Base-by-base conservation (phyloP, 1,140 invertebrate genomes). In the Pseudobourletiella spinata region DNA sequence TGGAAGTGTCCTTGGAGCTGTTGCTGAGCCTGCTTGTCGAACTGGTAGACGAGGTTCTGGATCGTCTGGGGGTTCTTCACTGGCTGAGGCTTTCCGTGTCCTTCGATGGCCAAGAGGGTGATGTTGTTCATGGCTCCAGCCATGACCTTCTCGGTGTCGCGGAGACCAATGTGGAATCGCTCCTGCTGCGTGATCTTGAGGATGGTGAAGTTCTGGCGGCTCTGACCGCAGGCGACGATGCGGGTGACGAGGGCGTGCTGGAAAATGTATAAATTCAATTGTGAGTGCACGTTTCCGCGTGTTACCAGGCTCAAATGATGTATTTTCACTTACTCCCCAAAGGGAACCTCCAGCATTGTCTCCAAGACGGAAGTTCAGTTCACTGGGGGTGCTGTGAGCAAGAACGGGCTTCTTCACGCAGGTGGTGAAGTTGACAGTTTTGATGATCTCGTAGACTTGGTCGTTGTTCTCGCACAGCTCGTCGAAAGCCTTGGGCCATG, bases 381-480 rank as follows among this genome's bases (percentile, higher is more conserved):
- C 65, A 20, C 51, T 18, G 14, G 68, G 68, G 14, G 60, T 28
- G 30, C 63, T 42, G 60, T 61, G 56, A 42, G 60, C 61, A 14
- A 70, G 57, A 35, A 69, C 64, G 29, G 71, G 65, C 43, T 68
- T 65, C n/a, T 69, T 46, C n/a, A 26, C 46, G 55, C 71, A 72
- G 28, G 60, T 61, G 56, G 69, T 70, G 39, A 71, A 71, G 62
- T 72, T 71, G 39, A 67, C 55, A 44, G 63, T 59, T 60, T 72
- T 72, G 51, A 61, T 57, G 62, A 72, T 69, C 28, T 71, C 65
- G 60, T 68, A 72, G 55, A 71, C 61, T 63, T 70, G 65, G 26
- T 66, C 62, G 4, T 62, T 44, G 11, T 66, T 59, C 2, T 65
- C 35, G 56, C 71, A 72, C 57, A 70, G 68, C 18, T 66, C 24